A percentile compares a stretch with the other conserved stretches of the same genome.
These are phyloP conservation scores for rabbit (Oryctolagus cuniculus) DNA, from an alignment of 2,113 vertebrate genomes.

Conservation along the genomic window DNA sequence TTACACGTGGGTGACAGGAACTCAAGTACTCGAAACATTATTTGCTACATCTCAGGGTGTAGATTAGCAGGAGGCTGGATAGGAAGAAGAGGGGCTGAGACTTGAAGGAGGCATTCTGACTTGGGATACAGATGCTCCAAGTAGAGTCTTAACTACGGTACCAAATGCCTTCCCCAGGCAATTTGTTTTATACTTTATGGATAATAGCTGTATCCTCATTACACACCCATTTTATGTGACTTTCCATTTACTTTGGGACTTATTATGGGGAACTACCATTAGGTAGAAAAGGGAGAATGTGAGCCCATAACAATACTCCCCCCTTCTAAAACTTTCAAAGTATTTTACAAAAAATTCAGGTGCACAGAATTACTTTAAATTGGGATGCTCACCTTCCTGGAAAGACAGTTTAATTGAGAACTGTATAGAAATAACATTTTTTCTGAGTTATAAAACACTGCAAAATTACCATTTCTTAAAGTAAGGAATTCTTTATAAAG, in stretches of 20 bases:
- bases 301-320: not conserved
- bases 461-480: not conserved
- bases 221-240: not conserved
- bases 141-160: too few species aligned
- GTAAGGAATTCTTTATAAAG: not conserved
- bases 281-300: not conserved
- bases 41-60: too few species aligned
- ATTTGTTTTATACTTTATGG: not conserved
- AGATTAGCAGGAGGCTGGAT: too few species aligned
- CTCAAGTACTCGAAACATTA: too few species aligned
- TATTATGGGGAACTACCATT: not conserved
- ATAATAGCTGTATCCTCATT: not conserved
- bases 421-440: not conserved
- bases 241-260: not conserved
- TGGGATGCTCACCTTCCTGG: not conserved
- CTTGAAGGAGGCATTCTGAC: too few species aligned
- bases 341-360: not conserved
- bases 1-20: too few species aligned
- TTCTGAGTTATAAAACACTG: not conserved
- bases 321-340: not conserved
- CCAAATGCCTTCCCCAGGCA: too few species aligned
- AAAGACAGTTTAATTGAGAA: conserved; percentile 27
- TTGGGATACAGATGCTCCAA: too few species aligned
- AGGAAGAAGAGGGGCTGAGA: too few species aligned
- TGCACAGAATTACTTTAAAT: not conserved